Base-by-base conservation (phyloP, 1,140 invertebrate genomes). In the Eueides isabella region DNA sequence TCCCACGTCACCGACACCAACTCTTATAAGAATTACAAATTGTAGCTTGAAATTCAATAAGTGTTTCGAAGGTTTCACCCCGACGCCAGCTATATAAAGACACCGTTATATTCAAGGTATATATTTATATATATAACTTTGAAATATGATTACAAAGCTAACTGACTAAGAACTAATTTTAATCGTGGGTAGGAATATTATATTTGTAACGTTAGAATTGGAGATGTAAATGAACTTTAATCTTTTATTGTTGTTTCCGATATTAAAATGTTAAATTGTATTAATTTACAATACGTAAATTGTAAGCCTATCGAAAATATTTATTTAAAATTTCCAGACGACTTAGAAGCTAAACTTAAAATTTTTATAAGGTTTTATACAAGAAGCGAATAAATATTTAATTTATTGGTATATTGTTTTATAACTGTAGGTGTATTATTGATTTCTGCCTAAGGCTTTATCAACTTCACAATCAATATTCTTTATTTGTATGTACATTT, bases 11-110 rank as follows among this genome's bases (percentile, higher is more conserved):
- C 66, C 66, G 67, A 16, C 74, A 64, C 9, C 68, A 67, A 67
- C 61, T 72, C 73, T 72, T 75, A 82, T 82, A 80, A 82, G 80
- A 82, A 82, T 82, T 82, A 78, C 79, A 80, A 82, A 82, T 82
- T 67, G 31, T 64, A 30, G 75, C 71, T 80, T 78, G 76, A 80
- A 80, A 79, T 80, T 82, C 79, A 78, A 82, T 80, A 79, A 78
- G 74, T 80, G 76, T 82, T 80, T 82, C 76, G 80, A 80, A 82
- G 76, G 76, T 82, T 78, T 80, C 70, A 72, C 72, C 76, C 78
- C 78, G 61, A 48, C 72, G 72, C 68, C 78, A 44, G 48, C 76
- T 71, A 67, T 77, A 72, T 72, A 75, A 63, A 29, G 5, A 75
- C 67, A 77, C 76, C 74, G 76, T 78, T 78, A 77, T 72, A 41